Evolutionary conservation across 2,797 vertebrate species (phyloP).

Genomic region (Macropodus opercularis): DNA sequence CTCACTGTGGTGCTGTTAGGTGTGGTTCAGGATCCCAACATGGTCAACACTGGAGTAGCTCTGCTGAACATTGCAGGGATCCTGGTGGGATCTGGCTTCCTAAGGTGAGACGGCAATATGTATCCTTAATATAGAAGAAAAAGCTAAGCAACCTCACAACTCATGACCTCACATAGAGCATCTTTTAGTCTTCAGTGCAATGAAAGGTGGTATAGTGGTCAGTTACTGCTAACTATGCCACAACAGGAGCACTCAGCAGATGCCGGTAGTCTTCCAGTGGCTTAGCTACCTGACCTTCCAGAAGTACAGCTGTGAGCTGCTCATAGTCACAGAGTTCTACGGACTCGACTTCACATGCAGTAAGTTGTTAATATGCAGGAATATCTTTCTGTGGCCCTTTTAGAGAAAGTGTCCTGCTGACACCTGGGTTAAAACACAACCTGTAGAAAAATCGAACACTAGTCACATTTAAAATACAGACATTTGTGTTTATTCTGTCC

Average conservation of each 20-base stretch:
- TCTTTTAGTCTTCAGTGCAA: not conserved
- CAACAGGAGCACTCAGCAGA: slow-evolving; percentile 87
- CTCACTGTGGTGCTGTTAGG: slow-evolving; percentile 89
- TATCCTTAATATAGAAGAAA: not conserved
- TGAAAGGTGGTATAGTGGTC: not conserved
- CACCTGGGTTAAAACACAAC: no score
- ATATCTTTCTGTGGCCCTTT: not conserved
- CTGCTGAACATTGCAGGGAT: slow-evolving; percentile 91
- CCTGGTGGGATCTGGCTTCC: slow-evolving; percentile 89
- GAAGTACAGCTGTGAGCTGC: slow-evolving; percentile 93
- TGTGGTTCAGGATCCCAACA: slow-evolving; percentile 89
- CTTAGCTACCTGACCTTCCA: slow-evolving; percentile 94
- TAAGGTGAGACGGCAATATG: slow-evolving; percentile 82
- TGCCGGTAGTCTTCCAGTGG: slow-evolving; percentile 89
- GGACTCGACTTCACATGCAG: slow-evolving; percentile 91
- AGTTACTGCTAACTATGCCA: not conserved
- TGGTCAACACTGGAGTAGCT: slow-evolving; percentile 89
- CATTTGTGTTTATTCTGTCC: no score
- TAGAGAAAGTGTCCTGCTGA: no score
- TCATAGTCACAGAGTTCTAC: slow-evolving; percentile 93
- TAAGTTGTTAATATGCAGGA: slow-evolving; percentile 75
- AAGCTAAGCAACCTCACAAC: not conserved
- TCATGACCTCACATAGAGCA: not conserved
- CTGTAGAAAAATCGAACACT: no score
- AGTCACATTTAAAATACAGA: not conserved